Base-by-base conservation (phyloP, 2,888 invertebrate species). In the Labia minor region DNA sequence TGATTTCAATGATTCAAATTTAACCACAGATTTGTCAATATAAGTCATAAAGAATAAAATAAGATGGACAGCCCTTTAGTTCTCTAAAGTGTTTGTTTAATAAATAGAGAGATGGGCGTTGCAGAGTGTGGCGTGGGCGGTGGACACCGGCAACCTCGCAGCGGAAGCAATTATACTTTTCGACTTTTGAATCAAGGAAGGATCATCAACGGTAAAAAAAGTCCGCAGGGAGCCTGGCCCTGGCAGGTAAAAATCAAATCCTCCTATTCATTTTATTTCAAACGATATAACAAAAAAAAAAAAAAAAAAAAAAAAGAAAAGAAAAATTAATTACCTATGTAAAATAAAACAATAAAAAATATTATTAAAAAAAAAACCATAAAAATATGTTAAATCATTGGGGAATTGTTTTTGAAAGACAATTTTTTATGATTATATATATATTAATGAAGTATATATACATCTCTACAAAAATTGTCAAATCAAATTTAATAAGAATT, bases 161-260 rank as follows among this genome's bases (percentile, higher is more conserved):
- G 69, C 65, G 69, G 65, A 16, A 68, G 67, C 62, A 66, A 66
- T 66, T 70, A 65, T 16, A 16, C 14, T 11, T n/a, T 16, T 3
- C 6, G 16, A 14, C 16, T 14, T n/a, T 21, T 70, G 64, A 68
- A 71, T 65, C 70, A 72, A 69, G 85, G 87, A 3, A 81, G 90
- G 69, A 89, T 90, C 74, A 89, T 90, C 74, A 88, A 86, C 73
- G 90, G 90, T 0, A 84, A 86, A 73, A 87, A 88, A 71, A 89
- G 88, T 68, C 85, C 84, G 69, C 80, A 86, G 73, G 90, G 90
- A 19, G 88, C 90, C 2, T 91, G 90, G 90, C 90, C 91, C 0
- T 91, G 90, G 90, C 90, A 88, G 84, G 88, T 87, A 61, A 18
- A 2, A 49, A 4, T 49, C 14, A 49, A 49, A 49, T 49, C 14